A percentile compares a stretch with the other conserved stretches of the same genome.
Conservation (phyloP, 2,888 invertebrate species). For the Phaonia tiefii region DNA sequence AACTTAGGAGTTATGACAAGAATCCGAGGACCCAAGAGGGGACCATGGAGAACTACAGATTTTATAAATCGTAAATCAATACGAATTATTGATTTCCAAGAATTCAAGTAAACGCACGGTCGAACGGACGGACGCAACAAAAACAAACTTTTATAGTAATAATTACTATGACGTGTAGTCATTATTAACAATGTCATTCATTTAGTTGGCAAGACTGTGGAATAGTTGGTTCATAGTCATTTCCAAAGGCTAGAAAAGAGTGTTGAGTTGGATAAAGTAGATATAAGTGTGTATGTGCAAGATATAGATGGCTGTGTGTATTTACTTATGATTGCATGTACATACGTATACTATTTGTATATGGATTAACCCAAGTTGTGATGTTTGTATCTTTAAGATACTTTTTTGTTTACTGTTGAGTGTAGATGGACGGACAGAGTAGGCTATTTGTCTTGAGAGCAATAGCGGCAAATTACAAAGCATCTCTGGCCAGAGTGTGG, state of each 20-base stretch:
- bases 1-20: too few relatives aligned
- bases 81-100: conserved; percentile 6
- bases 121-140: background rate
- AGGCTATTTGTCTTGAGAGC: background rate
- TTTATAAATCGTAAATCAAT: conserved; percentile 33
- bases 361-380: conserved; percentile 22
- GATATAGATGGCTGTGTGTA: too few relatives aligned
- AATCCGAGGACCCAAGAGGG: too few relatives aligned
- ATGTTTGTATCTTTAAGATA: background rate
- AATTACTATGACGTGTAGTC: conserved; percentile 30
- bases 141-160: conserved; percentile 14
- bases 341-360: too few relatives aligned
- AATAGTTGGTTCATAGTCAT: background rate
- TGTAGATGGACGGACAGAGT: background rate
- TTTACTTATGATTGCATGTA: too few relatives aligned
- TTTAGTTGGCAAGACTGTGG: background rate
- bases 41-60: background rate
- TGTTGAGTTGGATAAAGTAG: too few relatives aligned
- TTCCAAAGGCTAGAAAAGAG: too few relatives aligned
- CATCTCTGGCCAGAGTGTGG: conserved; percentile 20
- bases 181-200: conserved; percentile 34
- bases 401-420: background rate
- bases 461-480: conserved; percentile 34
- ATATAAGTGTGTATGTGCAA: background rate
- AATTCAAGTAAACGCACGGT: background rate